Base-by-base conservation (phyloP, 2,113 vertebrate genomes). In the Daboia siamensis region DNA sequence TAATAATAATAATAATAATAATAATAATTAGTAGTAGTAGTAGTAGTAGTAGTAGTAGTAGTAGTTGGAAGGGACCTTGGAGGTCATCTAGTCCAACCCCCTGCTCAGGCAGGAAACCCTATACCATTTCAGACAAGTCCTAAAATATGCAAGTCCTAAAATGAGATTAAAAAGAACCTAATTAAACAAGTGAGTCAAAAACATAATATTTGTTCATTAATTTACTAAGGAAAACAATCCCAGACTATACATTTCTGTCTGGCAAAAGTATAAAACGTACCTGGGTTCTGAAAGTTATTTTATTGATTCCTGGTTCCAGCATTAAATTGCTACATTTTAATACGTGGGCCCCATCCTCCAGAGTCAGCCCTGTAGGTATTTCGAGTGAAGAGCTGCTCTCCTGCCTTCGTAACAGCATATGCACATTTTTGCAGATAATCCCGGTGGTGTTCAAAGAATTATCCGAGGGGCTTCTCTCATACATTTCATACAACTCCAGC, bases 381-480 rank as follows among this genome's bases (percentile, higher is more conserved):
- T 99, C 98, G 87, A 98, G 94, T 0, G 98, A 97, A 0, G 97
- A 94, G 95, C 92, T 85, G 94, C 98, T 98, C 94, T 99, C 98
- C 51, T 98, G 98, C n/a, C 97, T 95, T 1, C 99, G 97, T 23
- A 99, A 97, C 26, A 99, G 95, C 98, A 99, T 97, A 96, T 99
- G 99, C 4, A 98, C 97, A 0, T 99, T 99, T 93, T 97, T 99
- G 96, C 99, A 99, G 89, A 99, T 98, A 44, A 99, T 98, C 3
- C 99, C 98, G 0, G 98, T 97, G 0, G 98, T 98, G 97, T 96
- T 98, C 92, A 99, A 94, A 1, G 98, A 97, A 93, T 98, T 98
- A 93, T 99, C 99, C 0, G 99, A 98, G 1, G 99, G 98, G 90
- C 99, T 99, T 61, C 98, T 94, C 96, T 99, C 99, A 15, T 98